These are phyloP conservation scores for Tachuris rubrigastra DNA, from an alignment of 2,113 vertebrate genomes.

Conservation along the genomic window DNA sequence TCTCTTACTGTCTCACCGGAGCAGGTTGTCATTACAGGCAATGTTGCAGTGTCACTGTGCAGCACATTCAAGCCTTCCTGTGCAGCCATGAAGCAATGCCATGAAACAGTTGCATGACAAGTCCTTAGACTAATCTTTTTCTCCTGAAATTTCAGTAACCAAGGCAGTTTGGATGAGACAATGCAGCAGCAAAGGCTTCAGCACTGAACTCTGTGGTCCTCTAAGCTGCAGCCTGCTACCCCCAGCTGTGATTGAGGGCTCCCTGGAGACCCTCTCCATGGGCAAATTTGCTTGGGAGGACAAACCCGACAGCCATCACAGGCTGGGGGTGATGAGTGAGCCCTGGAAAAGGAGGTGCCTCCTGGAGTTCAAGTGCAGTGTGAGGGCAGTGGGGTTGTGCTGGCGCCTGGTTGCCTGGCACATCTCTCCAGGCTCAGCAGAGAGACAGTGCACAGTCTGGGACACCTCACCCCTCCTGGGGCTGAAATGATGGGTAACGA, in stretches of 20 bases:
- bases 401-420: background rate
- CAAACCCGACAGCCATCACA: background rate
- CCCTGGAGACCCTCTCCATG: background rate
- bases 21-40: background rate
- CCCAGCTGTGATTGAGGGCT: rapidly evolving
- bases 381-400: background rate
- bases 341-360: background rate
- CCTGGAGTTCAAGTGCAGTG: background rate
- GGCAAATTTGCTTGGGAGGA: background rate
- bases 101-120: background rate
- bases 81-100: rapidly evolving
- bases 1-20: background rate
- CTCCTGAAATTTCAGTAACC: background rate
- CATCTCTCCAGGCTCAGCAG: background rate
- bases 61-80: background rate
- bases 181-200: background rate
- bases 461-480: background rate
- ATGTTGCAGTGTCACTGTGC: background rate
- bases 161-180: background rate
- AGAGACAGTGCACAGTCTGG: background rate
- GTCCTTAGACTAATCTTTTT: background rate
- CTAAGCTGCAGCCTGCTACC: background rate
- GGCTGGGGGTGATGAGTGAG: background rate
- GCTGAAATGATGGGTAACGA: background rate
- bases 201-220: background rate